Evolutionary conservation across 2,888 invertebrate genomes (phyloP), one percentile per base, ranked within the genome.

Genomic region (Parnassius apollo): DNA sequence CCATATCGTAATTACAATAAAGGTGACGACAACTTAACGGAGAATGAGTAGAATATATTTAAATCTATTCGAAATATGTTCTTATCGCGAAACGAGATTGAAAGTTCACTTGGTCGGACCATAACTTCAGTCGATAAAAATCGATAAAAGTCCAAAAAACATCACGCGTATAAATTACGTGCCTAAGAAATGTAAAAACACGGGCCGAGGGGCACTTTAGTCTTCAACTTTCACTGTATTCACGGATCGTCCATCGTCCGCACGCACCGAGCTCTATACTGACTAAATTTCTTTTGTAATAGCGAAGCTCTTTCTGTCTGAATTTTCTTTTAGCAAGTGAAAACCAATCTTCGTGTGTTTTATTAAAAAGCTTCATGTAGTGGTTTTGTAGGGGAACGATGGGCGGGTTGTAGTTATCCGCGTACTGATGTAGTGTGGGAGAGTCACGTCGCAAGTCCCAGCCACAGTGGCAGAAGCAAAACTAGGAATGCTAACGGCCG

Each of bases 51-150:
- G 81, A 83, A 81, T 90, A 87, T 80, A 77, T 83, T 80, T 80
- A 84, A 64, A 57, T 52, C 57, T 64, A 64, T 52, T n/a, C 49
- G 57, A 53, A 60, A 52, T 48, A 57, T 48, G 48, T 60, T 87
- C 88, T 81, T 83, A 88, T 83, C 78, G 81, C 81, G 85, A 86
- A 87, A 91, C 89, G 88, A 89, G 89, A 88, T 88, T 79, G 81
- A 88, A 82, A 88, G 88, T 90, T 90, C 88, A 88, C 83, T 91
- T 91, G 91, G 91, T 91, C 91, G 91, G 91, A 91, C 91, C 91
- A 90, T 89, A 88, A 90, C 86, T 83, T 91, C 91, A 91, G 91
- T 91, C 91, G 81, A 84, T 88, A 86, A 87, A 35, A 86, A 88
- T 86, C 79, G 86, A 85, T 89, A 85, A 86, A 88, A 88, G 83